These are phyloP conservation scores for Caenorhabditis zanzibari DNA, from an alignment of 2,888 invertebrate genomes.

Conservation along the genomic window DNA sequence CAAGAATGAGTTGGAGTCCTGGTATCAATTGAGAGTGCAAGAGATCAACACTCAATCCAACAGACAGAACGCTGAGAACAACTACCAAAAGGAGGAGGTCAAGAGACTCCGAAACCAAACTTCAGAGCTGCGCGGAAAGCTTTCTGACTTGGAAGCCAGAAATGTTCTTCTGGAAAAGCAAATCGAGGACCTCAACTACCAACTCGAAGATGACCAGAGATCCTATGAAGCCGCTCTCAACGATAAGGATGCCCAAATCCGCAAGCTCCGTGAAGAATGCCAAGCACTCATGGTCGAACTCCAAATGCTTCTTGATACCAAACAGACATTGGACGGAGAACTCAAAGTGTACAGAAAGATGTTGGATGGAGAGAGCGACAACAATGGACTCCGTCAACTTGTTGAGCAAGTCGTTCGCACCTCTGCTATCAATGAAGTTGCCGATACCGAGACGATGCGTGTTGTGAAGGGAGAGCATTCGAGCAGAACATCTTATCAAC, in stretches of 20 bases:
- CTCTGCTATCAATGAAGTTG: constrained; percentile 79
- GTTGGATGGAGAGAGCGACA: constrained; percentile 86
- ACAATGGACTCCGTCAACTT: constrained; percentile 83
- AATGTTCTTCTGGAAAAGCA: constrained; percentile 85
- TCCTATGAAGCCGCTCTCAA: constrained; percentile 84
- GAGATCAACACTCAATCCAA: constrained; percentile 85
- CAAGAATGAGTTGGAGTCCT: constrained; percentile 85
- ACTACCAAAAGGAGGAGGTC: constrained; percentile 82
- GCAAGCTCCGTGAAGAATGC: constrained; percentile 84
- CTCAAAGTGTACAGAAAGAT: constrained; percentile 86
- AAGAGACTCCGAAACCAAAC: constrained; percentile 85
- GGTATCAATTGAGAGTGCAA: constrained; percentile 86
- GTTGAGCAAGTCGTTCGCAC: constrained; percentile 83
- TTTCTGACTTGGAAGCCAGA: constrained; percentile 84
- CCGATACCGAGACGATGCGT: constrained; percentile 78
- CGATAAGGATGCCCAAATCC: constrained; percentile 83
- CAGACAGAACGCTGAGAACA: constrained; percentile 84
- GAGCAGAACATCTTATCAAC: constrained; percentile 85
- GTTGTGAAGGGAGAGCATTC: constrained; percentile 85
- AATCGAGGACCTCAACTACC: constrained; percentile 84
- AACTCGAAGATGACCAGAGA: constrained; percentile 84
- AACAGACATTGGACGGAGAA: constrained; percentile 85
- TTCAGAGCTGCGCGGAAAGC: constrained; percentile 84
- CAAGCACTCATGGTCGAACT: constrained; percentile 84
- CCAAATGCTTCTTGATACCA: constrained; percentile 85